Base-by-base conservation (phyloP, 1,140 invertebrate species). In the Drosophila rhopaloa region DNA sequence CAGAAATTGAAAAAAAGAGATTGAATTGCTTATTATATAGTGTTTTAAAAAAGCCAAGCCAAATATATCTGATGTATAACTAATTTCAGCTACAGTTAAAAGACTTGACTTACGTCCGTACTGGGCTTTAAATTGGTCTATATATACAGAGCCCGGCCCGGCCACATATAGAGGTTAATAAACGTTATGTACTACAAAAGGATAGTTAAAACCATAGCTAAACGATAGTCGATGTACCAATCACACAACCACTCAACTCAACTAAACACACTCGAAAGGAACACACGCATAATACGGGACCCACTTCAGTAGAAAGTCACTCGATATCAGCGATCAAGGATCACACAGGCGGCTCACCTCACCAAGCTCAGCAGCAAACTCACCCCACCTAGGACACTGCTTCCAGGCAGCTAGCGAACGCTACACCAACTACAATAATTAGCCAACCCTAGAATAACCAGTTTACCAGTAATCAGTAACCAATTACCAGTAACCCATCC, bases 311-410 rank as follows among this genome's bases (percentile, higher is more conserved):
- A 72, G 65, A 63, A 37, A 14, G 44, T 71, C 67, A 67, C 63
- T 32, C 50, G 61, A 35, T 6, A 29, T 48, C 46, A 35, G 5
- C 37, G 46, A 67, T 66, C 44, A 60, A 44, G 11, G 32, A 55
- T 43, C 38, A 56, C 9, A 56, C 47, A 50, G 51, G 55, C 46
- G 65, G 63, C 70, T 62, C 76, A 70, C 72, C 81, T 79, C 84
- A 76, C 43, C 66, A 72, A 68, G 83, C 73, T 68, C 74, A 76
- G 73, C 83, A 88, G 83, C 83, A 79, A 86, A 85, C 72, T 89
- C 82, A 85, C 82, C 83, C 83, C 83, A 88, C 83, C 83, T 85
- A 88, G 83, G 63, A 88, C 83, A 86, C 83, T 88, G 83, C 83
- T 86, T 86, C 70, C 81, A 79, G 76, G 83, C 81, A 85, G 81